phyloP scores from a whole-genome alignment of 2,888 invertebrate species.

The Xestia rhomboidea region DNA sequence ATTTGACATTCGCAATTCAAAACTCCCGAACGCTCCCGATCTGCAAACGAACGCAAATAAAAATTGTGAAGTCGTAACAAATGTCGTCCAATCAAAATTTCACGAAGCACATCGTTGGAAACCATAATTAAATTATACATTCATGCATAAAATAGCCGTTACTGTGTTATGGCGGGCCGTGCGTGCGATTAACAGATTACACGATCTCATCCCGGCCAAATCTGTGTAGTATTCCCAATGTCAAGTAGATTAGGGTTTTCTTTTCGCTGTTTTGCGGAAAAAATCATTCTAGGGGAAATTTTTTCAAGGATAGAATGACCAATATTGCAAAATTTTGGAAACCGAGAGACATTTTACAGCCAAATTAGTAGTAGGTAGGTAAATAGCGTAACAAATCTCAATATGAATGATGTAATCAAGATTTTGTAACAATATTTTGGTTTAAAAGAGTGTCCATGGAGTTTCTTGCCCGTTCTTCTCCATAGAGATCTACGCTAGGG shows the following conservation, averaged over 20 bases:
- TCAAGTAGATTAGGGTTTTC: background rate
- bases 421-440: too few relatives aligned
- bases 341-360: background rate
- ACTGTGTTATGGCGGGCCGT: conserved; percentile 65
- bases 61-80: conserved; percentile 66
- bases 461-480: too few relatives aligned
- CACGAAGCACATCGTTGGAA: conserved; percentile 68
- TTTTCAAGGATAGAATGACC: background rate
- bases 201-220: conserved; percentile 56
- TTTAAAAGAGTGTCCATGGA: too few relatives aligned
- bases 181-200: conserved; percentile 68
- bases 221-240: conserved; percentile 54
- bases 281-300: background rate
- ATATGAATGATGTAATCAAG: too few relatives aligned
- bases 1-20: conserved; percentile 34
- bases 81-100: conserved; percentile 72
- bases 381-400: too few relatives aligned
- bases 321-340: background rate
- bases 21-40: conserved; percentile 38
- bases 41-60: conserved; percentile 56
- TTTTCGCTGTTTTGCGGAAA: background rate
- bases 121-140: conserved; percentile 82
- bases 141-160: conserved; percentile 81
- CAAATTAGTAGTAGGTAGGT: background rate
- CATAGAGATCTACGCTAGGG: too few relatives aligned